A percentile compares a stretch with the other conserved stretches of the same genome.
These are phyloP conservation scores for Malurus leucopterus DNA, from an alignment of 2,797 vertebrate genomes.

Conservation along the genomic window DNA sequence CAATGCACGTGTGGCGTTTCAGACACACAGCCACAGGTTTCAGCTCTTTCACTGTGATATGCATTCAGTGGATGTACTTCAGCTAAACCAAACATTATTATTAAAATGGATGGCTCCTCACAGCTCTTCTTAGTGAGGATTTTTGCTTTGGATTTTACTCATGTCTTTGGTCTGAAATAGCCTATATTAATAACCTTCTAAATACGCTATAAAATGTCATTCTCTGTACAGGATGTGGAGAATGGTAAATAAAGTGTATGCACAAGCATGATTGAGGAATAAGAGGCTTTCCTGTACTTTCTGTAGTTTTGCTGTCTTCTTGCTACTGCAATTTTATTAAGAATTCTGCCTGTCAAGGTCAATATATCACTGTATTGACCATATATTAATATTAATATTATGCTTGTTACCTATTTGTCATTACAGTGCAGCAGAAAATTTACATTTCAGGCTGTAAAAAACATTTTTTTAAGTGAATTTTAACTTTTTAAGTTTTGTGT, in stretches of 20 bases:
- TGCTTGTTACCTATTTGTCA: not conserved
- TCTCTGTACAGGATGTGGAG: not conserved
- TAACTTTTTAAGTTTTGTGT: not conserved
- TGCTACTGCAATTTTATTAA: not conserved
- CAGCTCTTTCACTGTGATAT: not conserved
- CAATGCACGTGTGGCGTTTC: accelerated
- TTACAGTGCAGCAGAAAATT: not conserved
- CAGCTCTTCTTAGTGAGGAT: not conserved
- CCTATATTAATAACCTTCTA: not conserved
- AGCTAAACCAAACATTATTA: not conserved
- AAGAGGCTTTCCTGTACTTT: not conserved
- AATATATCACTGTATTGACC: not conserved
- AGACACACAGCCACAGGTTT: not conserved
- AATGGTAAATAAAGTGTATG: not conserved
- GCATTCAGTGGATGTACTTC: not conserved
- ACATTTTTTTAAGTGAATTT: not conserved
- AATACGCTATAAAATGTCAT: not conserved
- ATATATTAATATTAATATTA: not conserved
- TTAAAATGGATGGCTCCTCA: not conserved
- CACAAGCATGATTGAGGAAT: not conserved
- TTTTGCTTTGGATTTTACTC: not conserved
- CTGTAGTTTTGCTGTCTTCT: not conserved
- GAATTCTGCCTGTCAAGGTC: not conserved
- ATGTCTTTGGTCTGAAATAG: not conserved
- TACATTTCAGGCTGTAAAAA: not conserved